These are phyloP conservation scores for Capitulum mitella DNA, from an alignment of 2,888 invertebrate genomes.

Conservation along the genomic window DNA sequence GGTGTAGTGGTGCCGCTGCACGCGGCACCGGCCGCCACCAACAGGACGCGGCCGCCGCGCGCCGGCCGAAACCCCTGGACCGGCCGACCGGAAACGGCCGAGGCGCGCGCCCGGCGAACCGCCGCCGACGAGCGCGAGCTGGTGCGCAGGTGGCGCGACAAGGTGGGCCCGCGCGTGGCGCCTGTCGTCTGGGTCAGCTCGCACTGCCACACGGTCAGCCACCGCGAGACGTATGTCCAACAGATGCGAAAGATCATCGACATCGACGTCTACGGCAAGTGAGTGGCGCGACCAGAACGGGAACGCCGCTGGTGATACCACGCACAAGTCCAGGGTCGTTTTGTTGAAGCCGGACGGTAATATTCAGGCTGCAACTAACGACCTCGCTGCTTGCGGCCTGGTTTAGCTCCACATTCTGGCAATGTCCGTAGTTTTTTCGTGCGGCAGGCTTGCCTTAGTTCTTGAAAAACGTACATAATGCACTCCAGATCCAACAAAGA, in stretches of 20 bases:
- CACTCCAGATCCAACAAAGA: too few relatives aligned
- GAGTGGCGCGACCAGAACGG: slow-evolving; percentile 41
- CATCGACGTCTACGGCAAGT: slow-evolving; percentile 41
- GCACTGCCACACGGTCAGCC: slow-evolving; percentile 40
- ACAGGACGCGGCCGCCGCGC: not conserved
- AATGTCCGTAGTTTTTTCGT: too few relatives aligned
- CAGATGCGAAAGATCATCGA: slow-evolving; percentile 39
- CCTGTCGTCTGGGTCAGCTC: slow-evolving; percentile 36
- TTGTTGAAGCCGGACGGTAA: too few relatives aligned
- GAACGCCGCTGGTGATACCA: too few relatives aligned
- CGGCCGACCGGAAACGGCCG: not conserved
- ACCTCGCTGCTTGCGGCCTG: too few relatives aligned
- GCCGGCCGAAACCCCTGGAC: not conserved
- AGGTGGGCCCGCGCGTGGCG: slow-evolving; percentile 25
- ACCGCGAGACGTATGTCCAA: slow-evolving; percentile 39
- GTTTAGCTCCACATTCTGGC: too few relatives aligned
- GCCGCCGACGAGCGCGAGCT: not conserved
- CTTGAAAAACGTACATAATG: too few relatives aligned
- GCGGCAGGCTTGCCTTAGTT: too few relatives aligned
- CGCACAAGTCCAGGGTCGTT: too few relatives aligned
- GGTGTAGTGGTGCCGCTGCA: slow-evolving; percentile 38
- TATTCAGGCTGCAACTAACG: too few relatives aligned
- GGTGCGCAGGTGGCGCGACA: not conserved
- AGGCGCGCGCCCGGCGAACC: not conserved
- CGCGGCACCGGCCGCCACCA: slow-evolving; percentile 12